Evolutionary conservation across 2,888 invertebrate genomes (phyloP).

Genomic region (Euspilapteryx auroguttella): DNA sequence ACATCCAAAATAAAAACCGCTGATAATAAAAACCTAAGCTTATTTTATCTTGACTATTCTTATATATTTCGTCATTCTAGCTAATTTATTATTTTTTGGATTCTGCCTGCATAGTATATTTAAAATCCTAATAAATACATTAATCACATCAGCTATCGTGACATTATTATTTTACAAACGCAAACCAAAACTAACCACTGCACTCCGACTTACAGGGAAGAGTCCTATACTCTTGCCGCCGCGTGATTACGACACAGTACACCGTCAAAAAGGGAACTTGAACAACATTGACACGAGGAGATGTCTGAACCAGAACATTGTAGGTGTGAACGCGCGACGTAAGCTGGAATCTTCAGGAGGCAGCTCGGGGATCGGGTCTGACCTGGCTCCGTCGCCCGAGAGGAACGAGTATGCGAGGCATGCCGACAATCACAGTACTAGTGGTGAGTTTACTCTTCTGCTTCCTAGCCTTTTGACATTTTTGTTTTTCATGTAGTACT

Average conservation of each 20-base stretch:
- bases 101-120: too few species aligned
- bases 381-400: conserved; percentile 84
- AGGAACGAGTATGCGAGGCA: conserved; percentile 42
- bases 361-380: conserved; percentile 87
- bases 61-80: too few species aligned
- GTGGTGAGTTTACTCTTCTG: conserved; percentile 65
- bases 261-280: conserved; percentile 63
- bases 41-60: too few species aligned
- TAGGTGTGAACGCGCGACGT: conserved; percentile 45
- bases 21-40: too few species aligned
- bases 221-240: conserved; percentile 88
- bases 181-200: too few species aligned
- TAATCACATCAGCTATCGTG: too few species aligned
- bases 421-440: conserved; percentile 65
- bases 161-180: too few species aligned
- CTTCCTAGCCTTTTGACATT: too few species aligned
- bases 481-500: too few species aligned
- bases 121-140: too few species aligned
- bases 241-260: conserved; percentile 92
- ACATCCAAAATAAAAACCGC: too few species aligned
- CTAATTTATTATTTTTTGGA: too few species aligned
- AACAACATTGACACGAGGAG: conserved; percentile 54
- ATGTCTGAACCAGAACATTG: conserved; percentile 71
- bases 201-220: conserved; percentile 43
- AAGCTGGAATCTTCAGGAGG: conserved; percentile 73